phyloP scores from a whole-genome alignment of 1,140 invertebrate genomes.

The Episyrphus balteatus region DNA sequence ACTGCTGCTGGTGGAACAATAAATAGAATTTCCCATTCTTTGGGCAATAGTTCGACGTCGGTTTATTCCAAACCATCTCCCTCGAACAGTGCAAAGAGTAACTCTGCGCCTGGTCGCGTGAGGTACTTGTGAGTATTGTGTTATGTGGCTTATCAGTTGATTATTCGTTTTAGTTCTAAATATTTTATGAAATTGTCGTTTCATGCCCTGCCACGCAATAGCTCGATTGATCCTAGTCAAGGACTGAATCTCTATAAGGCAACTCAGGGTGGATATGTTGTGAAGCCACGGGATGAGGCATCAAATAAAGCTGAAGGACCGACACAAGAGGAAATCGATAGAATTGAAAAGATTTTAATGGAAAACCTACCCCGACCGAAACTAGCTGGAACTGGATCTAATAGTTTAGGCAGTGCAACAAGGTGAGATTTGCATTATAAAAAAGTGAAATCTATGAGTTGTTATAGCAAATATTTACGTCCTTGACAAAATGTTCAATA shows the following conservation, averaged over 20 bases:
- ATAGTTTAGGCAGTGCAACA: slow-evolving; percentile 32
- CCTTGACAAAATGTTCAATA: too few relatives aligned
- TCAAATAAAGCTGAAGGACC: slow-evolving; percentile 53
- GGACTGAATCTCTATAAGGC: slow-evolving; percentile 43
- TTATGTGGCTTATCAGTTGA: not conserved
- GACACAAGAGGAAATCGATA: slow-evolving; percentile 46
- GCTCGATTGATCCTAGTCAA: slow-evolving; percentile 37
- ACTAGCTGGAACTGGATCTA: slow-evolving; percentile 32
- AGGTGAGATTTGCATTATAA: slow-evolving; percentile 12
- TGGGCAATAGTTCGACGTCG: slow-evolving; percentile 36
- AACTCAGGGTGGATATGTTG: slow-evolving; percentile 65
- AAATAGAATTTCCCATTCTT: slow-evolving; percentile 36
- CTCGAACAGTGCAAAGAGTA: slow-evolving; percentile 35
- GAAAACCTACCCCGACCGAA: slow-evolving; percentile 27
- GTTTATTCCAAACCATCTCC: slow-evolving; percentile 35
- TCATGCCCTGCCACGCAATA: slow-evolving; percentile 7
- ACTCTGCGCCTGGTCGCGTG: slow-evolving; percentile 34
- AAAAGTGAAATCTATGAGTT: too few relatives aligned
- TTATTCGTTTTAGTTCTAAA: not conserved
- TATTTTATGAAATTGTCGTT: not conserved
- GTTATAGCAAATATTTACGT: too few relatives aligned
- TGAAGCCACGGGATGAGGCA: slow-evolving; percentile 66
- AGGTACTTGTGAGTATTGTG: slow-evolving; percentile 13
- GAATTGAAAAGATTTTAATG: slow-evolving; percentile 44
- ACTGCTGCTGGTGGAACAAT: slow-evolving; percentile 52